Evolutionary conservation across 2,888 invertebrate genomes (phyloP), one percentile per base, ranked within the genome.

Genomic region (Tanypteryx hageni): DNA sequence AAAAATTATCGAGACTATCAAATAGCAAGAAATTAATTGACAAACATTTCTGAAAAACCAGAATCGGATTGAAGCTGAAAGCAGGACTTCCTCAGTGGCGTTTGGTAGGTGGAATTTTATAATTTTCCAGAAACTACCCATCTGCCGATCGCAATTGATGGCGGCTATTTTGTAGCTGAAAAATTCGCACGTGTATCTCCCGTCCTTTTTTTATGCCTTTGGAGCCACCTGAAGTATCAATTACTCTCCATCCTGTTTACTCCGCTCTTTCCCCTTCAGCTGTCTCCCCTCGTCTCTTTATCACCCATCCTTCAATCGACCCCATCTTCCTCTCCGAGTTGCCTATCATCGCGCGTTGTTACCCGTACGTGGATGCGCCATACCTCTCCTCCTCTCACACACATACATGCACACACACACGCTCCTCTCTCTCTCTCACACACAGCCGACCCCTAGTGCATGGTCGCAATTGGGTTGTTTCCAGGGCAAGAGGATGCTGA

Each of bases 381-480:
- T 44, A 1, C 44, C 44, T 5, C 44, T 44, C 5, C 44, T 5
- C 44, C 44, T 44, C 44, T 5, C 44, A 44, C 44, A n/a, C 44
- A 44, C 44, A 5, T 44, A 1, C 5, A 1, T 44, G 1, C 44
- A 44, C 44, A 44, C 44, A 44, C 3, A 44, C 44, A 44, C 44
- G 44, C 44, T 44, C 44, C 44, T 44, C 44, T 44, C 44, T 44
- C 44, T 44, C 44, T 44, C 44, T 44, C 44, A 3, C 44, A 5
- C 5, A 44, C 44, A 5, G 44, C 44, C 44, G 44, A 44, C 14
- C 64, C 14, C 16, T 64, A 9, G 64, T 64, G 64, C 68, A 68
- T 27, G 27, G 27, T 76, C 8, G 76, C 76, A 76, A 76, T 76
- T 76, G 76, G 76, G 76, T 76, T 76, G 76, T 76, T 76, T 76